Percentiles rank a stretch among this genome's conserved stretches.
These are phyloP conservation scores for Gnatocerus cornutus DNA, from an alignment of 2,888 invertebrate species.

Conservation along the genomic window DNA sequence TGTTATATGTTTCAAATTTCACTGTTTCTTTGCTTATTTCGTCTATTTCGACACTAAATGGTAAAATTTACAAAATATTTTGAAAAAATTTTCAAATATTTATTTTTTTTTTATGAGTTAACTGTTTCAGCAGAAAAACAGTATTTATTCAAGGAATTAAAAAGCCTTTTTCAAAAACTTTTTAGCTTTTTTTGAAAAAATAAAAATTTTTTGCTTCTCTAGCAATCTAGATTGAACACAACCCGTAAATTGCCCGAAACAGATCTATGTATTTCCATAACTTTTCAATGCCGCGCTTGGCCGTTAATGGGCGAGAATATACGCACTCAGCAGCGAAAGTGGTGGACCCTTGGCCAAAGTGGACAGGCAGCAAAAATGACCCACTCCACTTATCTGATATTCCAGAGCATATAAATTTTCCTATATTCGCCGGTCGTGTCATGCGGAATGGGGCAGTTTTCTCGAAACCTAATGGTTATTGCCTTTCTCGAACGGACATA, in stretches of 20 bases:
- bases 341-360: slow-evolving; percentile 39
- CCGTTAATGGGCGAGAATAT: slow-evolving; percentile 1
- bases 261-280: background rate
- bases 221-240: background rate
- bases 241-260: background rate
- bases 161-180: too few species aligned
- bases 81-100: too few species aligned
- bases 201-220: too few species aligned
- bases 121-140: too few species aligned
- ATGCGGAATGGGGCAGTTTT: slow-evolving; percentile 77
- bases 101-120: too few species aligned
- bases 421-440: slow-evolving; percentile 77
- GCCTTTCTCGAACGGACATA: slow-evolving; percentile 76
- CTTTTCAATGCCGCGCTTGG: background rate
- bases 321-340: slow-evolving; percentile 23
- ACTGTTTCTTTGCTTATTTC: too few species aligned
- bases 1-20: too few species aligned
- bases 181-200: too few species aligned
- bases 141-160: too few species aligned
- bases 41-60: too few species aligned
- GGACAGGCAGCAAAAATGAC: slow-evolving; percentile 51
- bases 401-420: slow-evolving; percentile 74
- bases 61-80: too few species aligned
- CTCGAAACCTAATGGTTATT: slow-evolving; percentile 77
- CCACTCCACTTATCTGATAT: slow-evolving; percentile 64